phyloP scores from a whole-genome alignment of 2,888 invertebrate species.

The Lissocephala sabroskyi region DNA sequence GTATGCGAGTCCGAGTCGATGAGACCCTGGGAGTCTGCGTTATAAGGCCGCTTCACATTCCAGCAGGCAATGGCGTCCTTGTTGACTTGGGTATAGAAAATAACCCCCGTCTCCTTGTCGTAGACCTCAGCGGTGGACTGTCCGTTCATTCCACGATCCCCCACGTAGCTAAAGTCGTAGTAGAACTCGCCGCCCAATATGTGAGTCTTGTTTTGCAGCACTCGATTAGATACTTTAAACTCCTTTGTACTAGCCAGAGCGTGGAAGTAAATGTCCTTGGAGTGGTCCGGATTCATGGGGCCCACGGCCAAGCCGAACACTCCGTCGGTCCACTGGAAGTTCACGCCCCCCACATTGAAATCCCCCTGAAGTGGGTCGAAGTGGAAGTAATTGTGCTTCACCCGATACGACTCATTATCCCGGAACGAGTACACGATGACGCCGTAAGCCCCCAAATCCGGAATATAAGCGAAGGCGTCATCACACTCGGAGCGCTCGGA shows the following conservation, averaged over 20 bases:
- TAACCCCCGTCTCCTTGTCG: conserved; percentile 78
- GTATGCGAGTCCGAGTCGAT: conserved; percentile 80
- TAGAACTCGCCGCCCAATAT: conserved; percentile 80
- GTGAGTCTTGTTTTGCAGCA: conserved; percentile 81
- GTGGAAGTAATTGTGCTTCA: conserved; percentile 87
- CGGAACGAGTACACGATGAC: conserved; percentile 84
- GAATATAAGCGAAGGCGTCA: conserved; percentile 83
- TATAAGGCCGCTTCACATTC: conserved; percentile 80
- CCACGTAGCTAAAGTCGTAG: conserved; percentile 81
- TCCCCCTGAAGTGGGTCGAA: conserved; percentile 86
- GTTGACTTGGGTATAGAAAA: conserved; percentile 87
- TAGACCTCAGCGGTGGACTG: conserved; percentile 84
- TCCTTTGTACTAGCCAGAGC: conserved; percentile 86
- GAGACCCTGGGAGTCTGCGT: conserved; percentile 78
- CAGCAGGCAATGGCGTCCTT: conserved; percentile 86
- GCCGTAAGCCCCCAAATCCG: conserved; percentile 84
- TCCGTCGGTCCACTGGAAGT: conserved; percentile 91
- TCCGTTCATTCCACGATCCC: conserved; percentile 80
- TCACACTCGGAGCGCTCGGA: conserved; percentile 80
- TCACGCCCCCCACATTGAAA: conserved; percentile 83
- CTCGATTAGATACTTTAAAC: conserved; percentile 83
- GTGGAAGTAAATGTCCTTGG: conserved; percentile 85
- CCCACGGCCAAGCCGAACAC: conserved; percentile 84
- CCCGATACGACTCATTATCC: conserved; percentile 83
- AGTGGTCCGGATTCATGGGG: conserved; percentile 75